Evolutionary conservation across 2,888 invertebrate species (phyloP).

Genomic region (Hesperia comma): DNA sequence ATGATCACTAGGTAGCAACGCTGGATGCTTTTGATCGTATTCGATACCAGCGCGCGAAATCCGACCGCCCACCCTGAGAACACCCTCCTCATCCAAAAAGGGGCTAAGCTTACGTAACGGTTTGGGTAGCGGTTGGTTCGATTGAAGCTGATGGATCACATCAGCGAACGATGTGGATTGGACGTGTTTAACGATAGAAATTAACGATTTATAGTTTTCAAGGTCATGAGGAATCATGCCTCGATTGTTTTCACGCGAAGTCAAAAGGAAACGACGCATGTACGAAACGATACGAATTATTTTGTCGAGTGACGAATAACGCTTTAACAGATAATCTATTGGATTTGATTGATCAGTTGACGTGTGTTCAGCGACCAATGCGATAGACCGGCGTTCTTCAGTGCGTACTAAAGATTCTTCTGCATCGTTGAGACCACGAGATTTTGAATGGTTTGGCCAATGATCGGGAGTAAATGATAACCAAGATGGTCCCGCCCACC

Average conservation of each 20-base stretch:
- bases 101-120: slow-evolving; percentile 36
- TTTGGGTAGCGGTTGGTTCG: slow-evolving; percentile 22
- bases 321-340: slow-evolving; percentile 3
- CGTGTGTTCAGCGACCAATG: background rate
- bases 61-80: slow-evolving; percentile 40
- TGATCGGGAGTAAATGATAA: background rate
- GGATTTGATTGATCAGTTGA: background rate
- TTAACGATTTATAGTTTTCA: slow-evolving; percentile 20
- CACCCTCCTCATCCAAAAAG: slow-evolving; percentile 33
- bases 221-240: background rate
- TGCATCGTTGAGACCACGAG: background rate
- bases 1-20: slow-evolving; percentile 28
- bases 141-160: slow-evolving; percentile 20
- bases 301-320: slow-evolving; percentile 2
- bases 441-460: background rate
- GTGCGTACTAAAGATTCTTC: background rate
- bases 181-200: slow-evolving; percentile 14
- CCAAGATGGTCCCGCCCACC: slow-evolving; percentile 29
- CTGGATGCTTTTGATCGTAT: slow-evolving; percentile 37
- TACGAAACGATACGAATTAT: slow-evolving; percentile 4
- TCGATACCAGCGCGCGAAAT: slow-evolving; percentile 36
- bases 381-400: background rate
- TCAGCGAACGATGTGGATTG: slow-evolving; percentile 17
- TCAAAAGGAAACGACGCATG: background rate
- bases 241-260: background rate